A percentile compares a stretch with the other conserved stretches of the same genome.
Conservation (phyloP, 2,797 vertebrate genomes). For the Periophthalmus magnuspinnatus region DNA sequence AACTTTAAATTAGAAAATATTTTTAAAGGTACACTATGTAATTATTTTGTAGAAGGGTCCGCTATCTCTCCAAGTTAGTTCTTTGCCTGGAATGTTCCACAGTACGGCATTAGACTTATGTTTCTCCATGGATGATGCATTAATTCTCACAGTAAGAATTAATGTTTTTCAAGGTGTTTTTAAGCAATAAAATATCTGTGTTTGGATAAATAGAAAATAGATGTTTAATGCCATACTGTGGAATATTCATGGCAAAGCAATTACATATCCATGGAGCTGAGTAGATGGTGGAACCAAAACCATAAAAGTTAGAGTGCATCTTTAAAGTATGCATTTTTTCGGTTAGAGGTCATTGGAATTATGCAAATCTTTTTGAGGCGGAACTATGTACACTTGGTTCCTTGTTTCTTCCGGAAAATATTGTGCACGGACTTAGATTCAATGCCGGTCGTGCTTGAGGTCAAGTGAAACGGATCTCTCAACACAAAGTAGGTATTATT, state of each 20-base stretch:
- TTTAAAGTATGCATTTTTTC: no score
- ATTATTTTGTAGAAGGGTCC: no score
- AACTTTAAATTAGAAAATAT: no score
- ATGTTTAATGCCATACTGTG: background rate
- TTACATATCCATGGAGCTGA: background rate
- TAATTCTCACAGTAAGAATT: background rate
- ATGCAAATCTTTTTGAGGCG: constrained; percentile 6
- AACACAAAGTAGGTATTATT: constrained; percentile 15
- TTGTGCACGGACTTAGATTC: constrained; percentile 13
- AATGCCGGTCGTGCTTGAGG: constrained; percentile 37
- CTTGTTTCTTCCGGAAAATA: constrained; percentile 27
- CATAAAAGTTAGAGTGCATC: no score
- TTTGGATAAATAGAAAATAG: background rate
- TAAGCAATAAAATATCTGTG: background rate
- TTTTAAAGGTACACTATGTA: no score
- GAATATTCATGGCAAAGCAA: background rate
- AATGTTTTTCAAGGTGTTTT: background rate
- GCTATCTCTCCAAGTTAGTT: background rate
- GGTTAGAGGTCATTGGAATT: background rate
- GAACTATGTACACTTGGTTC: constrained; percentile 18
- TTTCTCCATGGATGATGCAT: no score
- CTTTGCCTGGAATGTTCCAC: no score
- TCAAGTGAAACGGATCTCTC: constrained; percentile 20
- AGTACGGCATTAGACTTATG: no score
- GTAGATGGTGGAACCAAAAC: background rate